These are phyloP conservation scores for Dione vanillae DNA, from an alignment of 2,888 invertebrate genomes.

Conservation along the genomic window DNA sequence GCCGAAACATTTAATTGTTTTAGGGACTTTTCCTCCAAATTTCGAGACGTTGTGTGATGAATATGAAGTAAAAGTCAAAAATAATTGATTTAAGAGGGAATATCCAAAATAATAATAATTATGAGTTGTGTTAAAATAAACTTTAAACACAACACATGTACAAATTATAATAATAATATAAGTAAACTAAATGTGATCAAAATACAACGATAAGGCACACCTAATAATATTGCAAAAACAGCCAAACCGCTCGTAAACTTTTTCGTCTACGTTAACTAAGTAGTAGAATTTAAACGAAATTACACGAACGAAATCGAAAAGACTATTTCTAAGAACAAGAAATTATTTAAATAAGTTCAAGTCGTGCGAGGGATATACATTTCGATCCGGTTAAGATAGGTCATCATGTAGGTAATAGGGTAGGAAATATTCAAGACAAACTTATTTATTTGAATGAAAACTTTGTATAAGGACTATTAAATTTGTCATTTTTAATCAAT, in stretches of 20 bases:
- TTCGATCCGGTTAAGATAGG: slow-evolving; percentile 7
- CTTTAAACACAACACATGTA: too few species aligned
- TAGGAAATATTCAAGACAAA: slow-evolving; percentile 3
- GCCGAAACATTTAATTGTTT: too few species aligned
- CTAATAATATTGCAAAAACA: neutral
- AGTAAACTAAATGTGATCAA: too few species aligned
- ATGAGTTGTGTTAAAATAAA: too few species aligned
- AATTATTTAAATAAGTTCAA: slow-evolving; percentile 6
- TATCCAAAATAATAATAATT: too few species aligned
- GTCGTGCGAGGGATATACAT: neutral
- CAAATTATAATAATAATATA: too few species aligned
- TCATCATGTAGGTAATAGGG: neutral
- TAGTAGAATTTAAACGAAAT: neutral
- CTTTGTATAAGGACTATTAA: neutral
- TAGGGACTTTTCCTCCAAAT: too few species aligned
- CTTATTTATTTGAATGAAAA: neutral
- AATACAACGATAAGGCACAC: too few species aligned
- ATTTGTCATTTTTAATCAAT: neutral
- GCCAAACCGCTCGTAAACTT: neutral
- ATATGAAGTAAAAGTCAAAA: too few species aligned
- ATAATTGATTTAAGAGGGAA: neutral
- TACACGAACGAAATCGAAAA: slow-evolving; percentile 4
- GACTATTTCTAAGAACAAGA: neutral
- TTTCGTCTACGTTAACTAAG: neutral
- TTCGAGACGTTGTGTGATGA: too few species aligned